A percentile compares a stretch with the other conserved stretches of the same genome.
Evolutionary conservation across 2,113 vertebrate genomes (phyloP).

Genomic region (Hippocampus zosterae): DNA sequence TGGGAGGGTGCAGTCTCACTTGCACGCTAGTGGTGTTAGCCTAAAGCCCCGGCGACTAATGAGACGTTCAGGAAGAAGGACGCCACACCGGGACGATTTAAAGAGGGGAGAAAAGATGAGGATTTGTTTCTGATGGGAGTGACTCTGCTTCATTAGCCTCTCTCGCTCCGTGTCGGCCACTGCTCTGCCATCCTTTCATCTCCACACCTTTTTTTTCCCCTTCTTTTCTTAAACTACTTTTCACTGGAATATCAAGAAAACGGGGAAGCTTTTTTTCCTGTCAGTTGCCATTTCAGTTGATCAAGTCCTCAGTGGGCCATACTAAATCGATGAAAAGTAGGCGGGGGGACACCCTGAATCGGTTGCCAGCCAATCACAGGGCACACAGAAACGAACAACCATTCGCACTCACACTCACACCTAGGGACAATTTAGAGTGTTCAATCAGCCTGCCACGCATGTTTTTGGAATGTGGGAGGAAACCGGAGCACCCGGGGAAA

Average conservation of each 20-base stretch:
- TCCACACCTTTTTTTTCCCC: constrained; percentile 1
- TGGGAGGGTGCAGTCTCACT: constrained; percentile 24
- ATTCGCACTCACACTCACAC: too few species aligned
- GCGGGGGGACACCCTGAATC: too few species aligned
- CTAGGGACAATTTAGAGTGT: too few species aligned
- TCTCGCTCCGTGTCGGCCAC: constrained; percentile 11
- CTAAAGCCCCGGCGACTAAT: constrained; percentile 51
- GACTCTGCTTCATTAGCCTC: constrained; percentile 55
- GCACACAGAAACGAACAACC: too few species aligned
- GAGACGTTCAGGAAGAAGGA: constrained; percentile 54
- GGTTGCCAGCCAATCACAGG: too few species aligned
- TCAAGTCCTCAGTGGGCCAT: background rate
- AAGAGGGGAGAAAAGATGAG: constrained; percentile 37
- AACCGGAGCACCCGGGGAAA: too few species aligned
- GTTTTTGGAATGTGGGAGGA: too few species aligned
- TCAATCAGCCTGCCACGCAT: too few species aligned
- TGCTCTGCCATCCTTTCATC: constrained; percentile 13
- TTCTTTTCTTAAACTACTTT: constrained; percentile 10
- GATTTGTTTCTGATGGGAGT: constrained; percentile 50
- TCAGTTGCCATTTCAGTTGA: background rate
- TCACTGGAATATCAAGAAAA: background rate
- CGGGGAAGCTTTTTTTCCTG: background rate
- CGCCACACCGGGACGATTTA: constrained; percentile 34
- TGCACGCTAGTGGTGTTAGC: constrained; percentile 42
- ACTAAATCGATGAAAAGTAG: too few species aligned